Evolutionary conservation across 35 echinoderm and acorn worm genomes (phyloP), one percentile per base, ranked within the genome.

Genomic region (Strongylocentrotus purpuratus): DNA sequence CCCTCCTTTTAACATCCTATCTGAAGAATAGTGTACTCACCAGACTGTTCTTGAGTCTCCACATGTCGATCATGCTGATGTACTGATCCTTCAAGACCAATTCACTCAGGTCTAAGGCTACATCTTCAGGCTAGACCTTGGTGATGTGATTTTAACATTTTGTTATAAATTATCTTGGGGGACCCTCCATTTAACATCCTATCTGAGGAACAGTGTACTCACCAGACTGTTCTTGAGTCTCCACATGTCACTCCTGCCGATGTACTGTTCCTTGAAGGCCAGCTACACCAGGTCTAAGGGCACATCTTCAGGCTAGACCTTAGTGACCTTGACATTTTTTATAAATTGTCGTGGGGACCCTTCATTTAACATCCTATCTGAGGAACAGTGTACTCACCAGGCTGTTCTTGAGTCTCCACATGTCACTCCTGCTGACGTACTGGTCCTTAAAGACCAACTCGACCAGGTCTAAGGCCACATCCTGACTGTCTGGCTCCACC

Each of bases 341-440:
- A n/a, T n/a, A n/a, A 85, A 33, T 20, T 86, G 86, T 33, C 31
- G 25, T n/a, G 31, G 31, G 28, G 88, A 90, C 61, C 8, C 25
- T 70, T 18, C 22, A 22, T 70, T 70, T 28, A 70, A 25, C 61
- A 70, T 70, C 61, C 61, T 70, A 70, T 70, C 61, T 22, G 61
- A n/a, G n/a, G n/a, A n/a, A n/a, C 35, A 41, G 87, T 89, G 12
- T 93, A 45, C 35, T 50, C 65, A 99, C 98, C 97, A 99, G 31
- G 55, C 90, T 94, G 47, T 96, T 94, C 92, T 96, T 97, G 33
- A 99, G 94, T 55, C 96, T 99, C 97, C 97, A 99, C 98, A 99
- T 99, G 94, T 99, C 98, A 96, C 98, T 96, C 86, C 98, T 95
- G 61, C 98, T 99, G 89, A 99, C 96, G 86, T 99, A 99, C 91